Evolutionary conservation across 2,797 vertebrate genomes (phyloP).

Genomic region (Caiman crocodilus): DNA sequence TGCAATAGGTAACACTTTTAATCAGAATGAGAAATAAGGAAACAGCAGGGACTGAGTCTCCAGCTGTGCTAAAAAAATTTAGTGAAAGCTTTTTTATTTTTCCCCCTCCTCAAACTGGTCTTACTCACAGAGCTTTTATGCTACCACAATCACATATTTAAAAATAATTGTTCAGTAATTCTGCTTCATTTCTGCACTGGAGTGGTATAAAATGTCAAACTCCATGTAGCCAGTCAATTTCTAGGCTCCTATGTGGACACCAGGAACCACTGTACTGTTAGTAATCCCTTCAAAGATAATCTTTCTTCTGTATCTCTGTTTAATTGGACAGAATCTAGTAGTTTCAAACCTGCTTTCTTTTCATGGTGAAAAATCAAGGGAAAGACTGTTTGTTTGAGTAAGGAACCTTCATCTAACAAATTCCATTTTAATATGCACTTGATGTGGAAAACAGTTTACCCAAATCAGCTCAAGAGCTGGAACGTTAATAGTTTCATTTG

Average conservation of each 20-base stretch:
- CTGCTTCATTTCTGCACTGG: constrained; percentile 45
- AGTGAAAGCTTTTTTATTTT: constrained; percentile 5
- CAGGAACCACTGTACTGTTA: constrained; percentile 63
- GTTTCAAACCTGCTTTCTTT: neutral
- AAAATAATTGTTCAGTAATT: constrained; percentile 71
- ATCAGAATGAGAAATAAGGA: constrained; percentile 62
- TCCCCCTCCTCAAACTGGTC: constrained; percentile 48
- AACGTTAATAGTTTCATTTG: neutral
- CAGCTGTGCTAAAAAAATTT: constrained; percentile 49
- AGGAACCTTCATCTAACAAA: constrained; percentile 1
- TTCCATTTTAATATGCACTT: neutral
- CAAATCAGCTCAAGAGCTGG: neutral
- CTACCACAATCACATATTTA: constrained; percentile 60
- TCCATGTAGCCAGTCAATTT: constrained; percentile 50
- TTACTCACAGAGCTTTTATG: constrained; percentile 50
- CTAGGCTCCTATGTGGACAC: constrained; percentile 50
- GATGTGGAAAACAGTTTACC: neutral
- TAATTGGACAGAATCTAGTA: constrained; percentile 55
- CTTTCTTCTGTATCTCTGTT: constrained; percentile 48
- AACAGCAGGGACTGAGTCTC: constrained; percentile 65
- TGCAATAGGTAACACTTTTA: constrained; percentile 58
- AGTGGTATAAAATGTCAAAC: constrained; percentile 52
- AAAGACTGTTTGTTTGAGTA: neutral
- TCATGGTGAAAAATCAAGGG: fast-evolving
- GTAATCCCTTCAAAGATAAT: constrained; percentile 65